A percentile compares a stretch with the other conserved stretches of the same genome.
These are phyloP conservation scores for Lordiphosa mommai DNA, from an alignment of 1,140 invertebrate genomes.

Conservation along the genomic window DNA sequence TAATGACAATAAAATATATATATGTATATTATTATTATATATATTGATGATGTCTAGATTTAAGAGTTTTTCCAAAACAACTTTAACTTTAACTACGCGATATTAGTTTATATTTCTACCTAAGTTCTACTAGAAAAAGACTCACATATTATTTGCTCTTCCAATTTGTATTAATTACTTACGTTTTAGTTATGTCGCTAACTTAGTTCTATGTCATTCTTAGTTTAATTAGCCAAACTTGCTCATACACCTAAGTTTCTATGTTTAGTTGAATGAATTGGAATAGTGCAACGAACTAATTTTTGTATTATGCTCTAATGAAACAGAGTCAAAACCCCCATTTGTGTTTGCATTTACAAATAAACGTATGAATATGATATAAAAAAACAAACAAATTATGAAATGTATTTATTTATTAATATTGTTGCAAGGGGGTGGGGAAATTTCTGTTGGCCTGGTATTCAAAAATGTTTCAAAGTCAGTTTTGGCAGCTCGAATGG, in stretches of 20 bases:
- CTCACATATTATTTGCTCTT: constrained; percentile 71
- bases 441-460: too few relatives aligned
- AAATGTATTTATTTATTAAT: too few relatives aligned
- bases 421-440: too few relatives aligned
- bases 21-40: constrained; percentile 51
- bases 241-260: constrained; percentile 59
- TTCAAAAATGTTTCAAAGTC: too few relatives aligned
- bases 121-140: constrained; percentile 64
- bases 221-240: constrained; percentile 74
- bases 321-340: constrained; percentile 46
- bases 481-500: too few relatives aligned
- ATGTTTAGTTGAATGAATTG: constrained; percentile 53
- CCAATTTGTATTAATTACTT: constrained; percentile 47
- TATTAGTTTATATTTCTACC: constrained; percentile 53
- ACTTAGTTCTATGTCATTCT: constrained; percentile 41
- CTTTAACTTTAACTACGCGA: constrained; percentile 47
- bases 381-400: too few relatives aligned
- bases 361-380: constrained; percentile 28
- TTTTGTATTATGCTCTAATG: constrained; percentile 25
- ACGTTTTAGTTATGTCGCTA: constrained; percentile 42
- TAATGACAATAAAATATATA: constrained; percentile 74
- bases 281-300: constrained; percentile 44
- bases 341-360: constrained; percentile 64
- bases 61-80: constrained; percentile 23
- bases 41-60: constrained; percentile 55